Conservation (phyloP, 1,140 invertebrate species). For the Phenacoccus solenopsis region DNA sequence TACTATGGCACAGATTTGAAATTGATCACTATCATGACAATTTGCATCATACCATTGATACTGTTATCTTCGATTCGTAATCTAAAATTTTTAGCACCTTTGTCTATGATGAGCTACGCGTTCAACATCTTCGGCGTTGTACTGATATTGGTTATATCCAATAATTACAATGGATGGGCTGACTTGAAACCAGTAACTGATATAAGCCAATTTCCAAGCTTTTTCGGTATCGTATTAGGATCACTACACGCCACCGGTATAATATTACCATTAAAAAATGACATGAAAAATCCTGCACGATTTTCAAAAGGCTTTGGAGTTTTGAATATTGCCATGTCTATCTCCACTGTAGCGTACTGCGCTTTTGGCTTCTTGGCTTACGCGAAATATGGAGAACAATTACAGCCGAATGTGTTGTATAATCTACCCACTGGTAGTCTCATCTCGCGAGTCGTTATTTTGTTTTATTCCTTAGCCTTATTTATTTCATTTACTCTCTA, state of each 20-base stretch:
- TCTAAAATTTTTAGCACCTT: constrained; percentile 56
- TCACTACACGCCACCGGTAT: constrained; percentile 51
- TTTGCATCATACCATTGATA: constrained; percentile 48
- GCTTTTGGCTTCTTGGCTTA: constrained; percentile 41
- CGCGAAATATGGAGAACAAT: constrained; percentile 36
- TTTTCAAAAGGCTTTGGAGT: constrained; percentile 37
- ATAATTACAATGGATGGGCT: constrained; percentile 39
- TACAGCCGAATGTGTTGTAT: constrained; percentile 32
- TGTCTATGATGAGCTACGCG: constrained; percentile 58
- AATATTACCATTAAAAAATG: constrained; percentile 41
- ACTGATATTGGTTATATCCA: constrained; percentile 54
- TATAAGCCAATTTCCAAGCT: constrained; percentile 41
- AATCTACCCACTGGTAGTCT: constrained; percentile 32
- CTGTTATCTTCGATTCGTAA: constrained; percentile 54
- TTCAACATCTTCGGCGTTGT: constrained; percentile 46
- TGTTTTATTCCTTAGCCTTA: constrained; percentile 43
- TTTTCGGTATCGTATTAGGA: constrained; percentile 51
- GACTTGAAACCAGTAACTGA: constrained; percentile 34
- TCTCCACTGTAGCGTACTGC: constrained; percentile 35
- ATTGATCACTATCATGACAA: constrained; percentile 40
- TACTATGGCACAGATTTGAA: constrained; percentile 34
- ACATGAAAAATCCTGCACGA: constrained; percentile 36
- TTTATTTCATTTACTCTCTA: constrained; percentile 46
- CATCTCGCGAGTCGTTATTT: constrained; percentile 37
- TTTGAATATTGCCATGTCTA: constrained; percentile 37